Percentiles rank a stretch among this genome's conserved stretches.
Conservation (phyloP, 2,113 vertebrate genomes). For the Tachysurus vachellii region DNA sequence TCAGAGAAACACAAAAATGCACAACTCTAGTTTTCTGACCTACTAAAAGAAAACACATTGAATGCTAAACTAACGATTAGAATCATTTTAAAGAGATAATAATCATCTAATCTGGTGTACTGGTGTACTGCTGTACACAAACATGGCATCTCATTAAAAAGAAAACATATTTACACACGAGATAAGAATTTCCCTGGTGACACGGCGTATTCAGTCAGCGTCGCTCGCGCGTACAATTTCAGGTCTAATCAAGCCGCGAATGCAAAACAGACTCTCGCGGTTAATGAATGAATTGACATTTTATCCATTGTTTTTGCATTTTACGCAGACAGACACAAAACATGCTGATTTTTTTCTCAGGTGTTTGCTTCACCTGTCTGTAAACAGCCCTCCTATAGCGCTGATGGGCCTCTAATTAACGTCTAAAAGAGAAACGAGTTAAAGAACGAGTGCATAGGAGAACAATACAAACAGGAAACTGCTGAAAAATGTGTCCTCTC, state of each 20-base stretch:
- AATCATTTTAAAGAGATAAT: not conserved
- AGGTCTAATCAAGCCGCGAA: constrained; percentile 37
- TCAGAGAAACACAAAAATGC: too few relatives aligned
- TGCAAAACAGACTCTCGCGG: constrained; percentile 3
- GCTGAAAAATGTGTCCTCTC: constrained; percentile 30
- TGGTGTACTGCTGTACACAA: not conserved
- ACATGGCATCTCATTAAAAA: constrained; percentile 19
- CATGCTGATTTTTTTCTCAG: not conserved
- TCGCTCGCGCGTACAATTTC: constrained; percentile 15
- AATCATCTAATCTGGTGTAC: not conserved
- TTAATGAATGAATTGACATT: constrained; percentile 39
- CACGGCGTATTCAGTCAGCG: constrained; percentile 13
- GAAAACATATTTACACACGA: constrained; percentile 30
- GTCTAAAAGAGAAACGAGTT: constrained; percentile 31
- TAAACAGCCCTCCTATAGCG: constrained; percentile 29
- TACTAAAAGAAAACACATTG: too few relatives aligned
- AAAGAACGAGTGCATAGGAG: constrained; percentile 29
- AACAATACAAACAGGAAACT: constrained; percentile 36
- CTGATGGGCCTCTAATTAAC: constrained; percentile 44
- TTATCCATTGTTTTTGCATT: constrained; percentile 31
- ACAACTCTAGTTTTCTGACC: not conserved
- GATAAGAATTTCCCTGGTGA: not conserved
- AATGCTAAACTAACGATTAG: not conserved
- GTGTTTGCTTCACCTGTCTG: constrained; percentile 27
- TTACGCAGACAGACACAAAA: constrained; percentile 4